Conservation (phyloP, 1,140 invertebrate genomes). For the Bactericera cockerelli region DNA sequence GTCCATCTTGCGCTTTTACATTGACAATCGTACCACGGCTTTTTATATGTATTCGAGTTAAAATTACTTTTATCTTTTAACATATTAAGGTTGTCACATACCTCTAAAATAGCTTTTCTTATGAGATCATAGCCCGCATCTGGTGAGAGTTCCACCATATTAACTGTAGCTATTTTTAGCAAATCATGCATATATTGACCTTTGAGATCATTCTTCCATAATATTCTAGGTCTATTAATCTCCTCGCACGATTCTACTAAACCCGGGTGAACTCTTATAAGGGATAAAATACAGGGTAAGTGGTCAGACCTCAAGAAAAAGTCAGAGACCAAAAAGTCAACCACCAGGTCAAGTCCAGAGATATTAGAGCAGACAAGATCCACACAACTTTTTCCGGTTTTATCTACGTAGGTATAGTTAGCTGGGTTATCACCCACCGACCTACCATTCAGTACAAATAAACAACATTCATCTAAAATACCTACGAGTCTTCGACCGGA, state of each 20-base stretch:
- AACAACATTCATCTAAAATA: neutral
- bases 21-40: neutral
- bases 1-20: neutral
- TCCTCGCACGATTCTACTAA: neutral
- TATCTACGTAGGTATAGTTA: neutral
- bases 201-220: neutral
- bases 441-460: neutral
- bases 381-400: neutral
- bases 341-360: neutral
- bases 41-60: neutral
- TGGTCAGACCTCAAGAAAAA: neutral
- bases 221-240: neutral
- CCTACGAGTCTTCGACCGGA: neutral
- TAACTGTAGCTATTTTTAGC: neutral
- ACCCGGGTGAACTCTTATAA: neutral
- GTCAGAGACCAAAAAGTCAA: neutral
- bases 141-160: neutral
- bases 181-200: neutral
- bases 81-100: neutral
- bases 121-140: neutral
- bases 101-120: neutral
- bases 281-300: neutral
- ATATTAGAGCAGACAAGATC: neutral
- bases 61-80: neutral
- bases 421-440: neutral